Evolutionary conservation across 2,888 invertebrate species (phyloP).

Genomic region (Polydrusus pterygomalis): DNA sequence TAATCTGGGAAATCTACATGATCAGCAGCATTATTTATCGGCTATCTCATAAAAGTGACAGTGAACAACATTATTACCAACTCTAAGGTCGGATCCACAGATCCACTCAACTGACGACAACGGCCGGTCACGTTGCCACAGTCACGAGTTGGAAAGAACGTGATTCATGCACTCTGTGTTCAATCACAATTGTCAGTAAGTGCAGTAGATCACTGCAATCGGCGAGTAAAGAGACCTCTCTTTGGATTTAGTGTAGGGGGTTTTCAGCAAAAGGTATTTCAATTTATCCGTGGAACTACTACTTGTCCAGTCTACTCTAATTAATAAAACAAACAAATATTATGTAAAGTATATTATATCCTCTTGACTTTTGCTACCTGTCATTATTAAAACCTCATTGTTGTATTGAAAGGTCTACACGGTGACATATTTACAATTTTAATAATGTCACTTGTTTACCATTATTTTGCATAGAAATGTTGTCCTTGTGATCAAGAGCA

Average conservation of each 20-base stretch:
- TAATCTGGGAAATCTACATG: constrained; percentile 60
- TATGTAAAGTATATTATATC: too few species aligned
- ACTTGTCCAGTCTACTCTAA: too few species aligned
- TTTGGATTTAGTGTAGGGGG: constrained; percentile 16
- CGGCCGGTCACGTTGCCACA: constrained; percentile 50
- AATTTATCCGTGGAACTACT: too few species aligned
- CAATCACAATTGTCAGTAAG: constrained; percentile 56
- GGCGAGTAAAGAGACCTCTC: constrained; percentile 29
- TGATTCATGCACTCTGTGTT: constrained; percentile 65
- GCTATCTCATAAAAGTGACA: constrained; percentile 66
- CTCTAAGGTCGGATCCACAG: constrained; percentile 51
- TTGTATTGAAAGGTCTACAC: too few species aligned
- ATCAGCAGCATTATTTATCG: constrained; percentile 63
- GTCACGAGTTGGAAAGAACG: constrained; percentile 65
- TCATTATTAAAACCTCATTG: too few species aligned
- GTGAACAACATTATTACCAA: constrained; percentile 68
- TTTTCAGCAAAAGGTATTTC: not conserved
- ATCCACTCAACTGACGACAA: constrained; percentile 38
- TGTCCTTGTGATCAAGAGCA: too few species aligned
- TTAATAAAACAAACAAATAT: too few species aligned
- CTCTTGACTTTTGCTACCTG: too few species aligned
- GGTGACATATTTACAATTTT: too few species aligned
- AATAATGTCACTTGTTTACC: too few species aligned
- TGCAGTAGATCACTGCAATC: constrained; percentile 58
- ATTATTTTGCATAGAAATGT: too few species aligned